Conservation (phyloP, 2,888 invertebrate genomes). For the Agriopis leucophaearia region DNA sequence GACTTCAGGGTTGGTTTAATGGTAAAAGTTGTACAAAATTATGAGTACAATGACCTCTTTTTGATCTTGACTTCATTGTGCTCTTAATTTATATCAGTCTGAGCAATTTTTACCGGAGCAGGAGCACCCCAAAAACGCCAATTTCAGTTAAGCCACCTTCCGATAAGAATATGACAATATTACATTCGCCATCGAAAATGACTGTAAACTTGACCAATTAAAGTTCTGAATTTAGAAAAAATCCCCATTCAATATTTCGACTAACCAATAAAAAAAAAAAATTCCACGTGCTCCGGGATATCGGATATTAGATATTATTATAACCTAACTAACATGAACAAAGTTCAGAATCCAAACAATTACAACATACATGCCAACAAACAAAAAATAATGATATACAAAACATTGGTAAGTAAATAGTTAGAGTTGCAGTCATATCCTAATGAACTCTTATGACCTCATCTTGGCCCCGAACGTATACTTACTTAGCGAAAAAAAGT, state of each 20-base stretch:
- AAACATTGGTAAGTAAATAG: background rate
- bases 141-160: background rate
- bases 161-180: slow-evolving; percentile 14
- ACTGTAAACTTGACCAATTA: slow-evolving; percentile 55
- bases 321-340: too few relatives aligned
- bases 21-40: too few relatives aligned
- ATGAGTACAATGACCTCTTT: too few relatives aligned
- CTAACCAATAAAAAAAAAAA: slow-evolving; percentile 78
- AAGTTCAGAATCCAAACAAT: too few relatives aligned
- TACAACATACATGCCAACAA: too few relatives aligned
- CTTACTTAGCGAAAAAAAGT: slow-evolving; percentile 53
- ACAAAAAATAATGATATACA: too few relatives aligned
- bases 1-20: too few relatives aligned
- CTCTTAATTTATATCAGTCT: background rate
- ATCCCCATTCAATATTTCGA: slow-evolving; percentile 78
- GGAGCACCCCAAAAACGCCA: slow-evolving; percentile 3
- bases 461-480: slow-evolving; percentile 39
- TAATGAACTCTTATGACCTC: slow-evolving; percentile 33
- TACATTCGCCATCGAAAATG: slow-evolving; percentile 1
- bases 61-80: slow-evolving; percentile 1
- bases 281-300: too few relatives aligned
- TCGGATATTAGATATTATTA: too few relatives aligned
- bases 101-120: background rate
- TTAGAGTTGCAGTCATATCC: slow-evolving; percentile 38
- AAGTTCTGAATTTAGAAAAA: slow-evolving; percentile 67